Percentiles rank a stretch among this genome's conserved stretches.
Conservation (phyloP, 2,888 invertebrate genomes). For the Artemia sinica region DNA sequence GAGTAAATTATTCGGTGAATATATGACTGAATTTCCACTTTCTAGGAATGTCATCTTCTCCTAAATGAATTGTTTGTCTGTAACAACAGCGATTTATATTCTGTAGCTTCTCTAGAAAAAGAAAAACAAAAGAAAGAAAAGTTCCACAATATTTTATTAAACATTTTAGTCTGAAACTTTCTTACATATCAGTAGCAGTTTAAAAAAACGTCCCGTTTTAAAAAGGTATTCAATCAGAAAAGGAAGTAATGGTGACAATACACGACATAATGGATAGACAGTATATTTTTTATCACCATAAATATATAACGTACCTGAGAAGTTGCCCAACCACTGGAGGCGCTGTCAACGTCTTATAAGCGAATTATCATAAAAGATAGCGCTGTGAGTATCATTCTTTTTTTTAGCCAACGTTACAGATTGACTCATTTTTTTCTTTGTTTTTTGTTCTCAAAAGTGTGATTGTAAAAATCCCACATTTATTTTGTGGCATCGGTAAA, state of each 20-base stretch:
- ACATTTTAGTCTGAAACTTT: neutral
- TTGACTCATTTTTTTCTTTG: too few relatives aligned
- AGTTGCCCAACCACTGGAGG: conserved; percentile 84
- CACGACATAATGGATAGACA: conserved; percentile 96
- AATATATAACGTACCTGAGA: conserved; percentile 78
- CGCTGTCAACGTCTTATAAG: conserved; percentile 72
- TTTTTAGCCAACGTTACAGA: too few relatives aligned
- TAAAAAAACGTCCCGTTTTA: neutral
- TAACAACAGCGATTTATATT: too few relatives aligned
- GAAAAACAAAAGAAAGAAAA: too few relatives aligned
- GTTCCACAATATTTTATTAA: neutral
- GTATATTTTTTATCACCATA: conserved; percentile 86
- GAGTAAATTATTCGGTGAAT: too few relatives aligned
- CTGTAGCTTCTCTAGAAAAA: too few relatives aligned
- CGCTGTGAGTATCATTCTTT: conserved; percentile 51
- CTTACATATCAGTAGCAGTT: neutral
- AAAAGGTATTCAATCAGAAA: conserved; percentile 29
- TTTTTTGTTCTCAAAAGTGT: too few relatives aligned
- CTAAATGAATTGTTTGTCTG: too few relatives aligned
- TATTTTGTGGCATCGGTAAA: too few relatives aligned
- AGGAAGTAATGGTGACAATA: conserved; percentile 80
- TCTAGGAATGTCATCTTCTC: too few relatives aligned
- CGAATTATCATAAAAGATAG: conserved; percentile 95
- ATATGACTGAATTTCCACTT: too few relatives aligned
- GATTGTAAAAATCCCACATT: too few relatives aligned